Evolutionary conservation across 2,113 vertebrate species (phyloP), one percentile per base, ranked within the genome.

Genomic region (Tenrec ecaudatus): DNA sequence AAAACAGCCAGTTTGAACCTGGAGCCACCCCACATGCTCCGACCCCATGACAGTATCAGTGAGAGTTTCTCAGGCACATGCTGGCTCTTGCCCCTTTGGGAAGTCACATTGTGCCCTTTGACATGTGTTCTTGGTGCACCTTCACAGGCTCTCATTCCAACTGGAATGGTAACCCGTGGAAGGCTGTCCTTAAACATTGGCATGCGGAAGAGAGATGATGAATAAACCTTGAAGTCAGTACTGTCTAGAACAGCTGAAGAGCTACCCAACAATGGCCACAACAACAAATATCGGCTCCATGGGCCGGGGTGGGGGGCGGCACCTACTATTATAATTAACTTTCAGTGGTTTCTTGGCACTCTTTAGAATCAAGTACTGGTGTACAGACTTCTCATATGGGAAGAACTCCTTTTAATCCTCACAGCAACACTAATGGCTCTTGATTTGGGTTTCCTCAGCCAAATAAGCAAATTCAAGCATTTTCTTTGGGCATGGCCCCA

Each of bases 41-140:
- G 23, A 43, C 38, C 14, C 0, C 23, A 66, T 27, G 36, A 33
- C 58, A 11, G 3, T 2, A 15, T 71, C 53, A 31, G 22, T 3
- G 3, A 10, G 11, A 29, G 1, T 33, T 33, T 6, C 11, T 16
- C 43, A 19, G 33, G 25, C 6, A 3, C 4, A 9, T 40, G n/a
- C 1, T 0, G 3, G 31, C 40, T 17, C 29, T 47, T 5, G 68
- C 29, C 16, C 4, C 23, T n/a, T 2, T 15, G 19, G 15, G 19
- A 25, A 62, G 57, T 36, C 66, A 77, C 4, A 1, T 0, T 5
- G 29, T 38, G 40, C 68, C 29, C 25, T 33, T 25, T 80, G 64
- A 89, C 31, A 10, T 1, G 9, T 12, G 89, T 71, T 6, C 5
- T n/a, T 73, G 27, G 3, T 53, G 73, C 57, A 73, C 36, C 17